These are phyloP conservation scores for Larimichthys polyactis DNA, from an alignment of 2,113 vertebrate genomes.

Conservation along the genomic window DNA sequence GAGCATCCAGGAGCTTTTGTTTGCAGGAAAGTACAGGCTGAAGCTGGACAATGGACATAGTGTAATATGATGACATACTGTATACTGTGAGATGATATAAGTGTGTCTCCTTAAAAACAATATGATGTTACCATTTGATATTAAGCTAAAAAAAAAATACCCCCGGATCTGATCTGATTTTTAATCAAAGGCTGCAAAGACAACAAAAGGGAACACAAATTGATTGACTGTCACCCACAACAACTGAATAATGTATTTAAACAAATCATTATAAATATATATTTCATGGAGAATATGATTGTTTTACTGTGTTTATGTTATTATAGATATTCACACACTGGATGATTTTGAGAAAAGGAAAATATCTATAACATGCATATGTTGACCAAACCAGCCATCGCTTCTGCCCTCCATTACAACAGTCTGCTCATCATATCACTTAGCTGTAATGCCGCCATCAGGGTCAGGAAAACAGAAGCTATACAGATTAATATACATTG, in stretches of 20 bases:
- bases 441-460: not conserved
- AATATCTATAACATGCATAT: not conserved
- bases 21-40: not conserved
- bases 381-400: not conserved
- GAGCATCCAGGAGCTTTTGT: conserved; percentile 13
- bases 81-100: not conserved
- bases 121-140: no score
- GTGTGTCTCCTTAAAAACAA: not conserved
- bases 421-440: not conserved
- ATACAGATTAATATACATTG: not conserved
- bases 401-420: not conserved
- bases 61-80: not conserved
- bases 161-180: no score
- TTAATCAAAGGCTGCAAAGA: no score
- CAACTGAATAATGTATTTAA: not conserved
- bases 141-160: no score
- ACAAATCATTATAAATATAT: not conserved
- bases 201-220: no score
- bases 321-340: not conserved
- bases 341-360: not conserved
- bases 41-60: not conserved
- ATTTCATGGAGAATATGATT: not conserved
- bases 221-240: not conserved
- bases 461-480: not conserved
- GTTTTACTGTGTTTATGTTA: no score